Evolutionary conservation across 2,113 vertebrate species (phyloP).

Genomic region (Alces alces): DNA sequence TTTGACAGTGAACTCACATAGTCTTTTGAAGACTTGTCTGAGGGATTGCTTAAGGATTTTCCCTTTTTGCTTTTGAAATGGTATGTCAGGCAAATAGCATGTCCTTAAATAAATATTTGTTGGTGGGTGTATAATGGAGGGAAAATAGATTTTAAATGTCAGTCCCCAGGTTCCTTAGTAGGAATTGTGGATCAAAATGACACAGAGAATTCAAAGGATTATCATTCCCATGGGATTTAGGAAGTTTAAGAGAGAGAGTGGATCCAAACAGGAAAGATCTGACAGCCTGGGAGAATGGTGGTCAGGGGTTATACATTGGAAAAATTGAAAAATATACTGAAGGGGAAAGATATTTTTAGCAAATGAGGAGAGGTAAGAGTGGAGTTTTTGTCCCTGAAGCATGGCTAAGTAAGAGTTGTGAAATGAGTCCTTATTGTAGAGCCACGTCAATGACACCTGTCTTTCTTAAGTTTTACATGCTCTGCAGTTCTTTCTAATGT

Average conservation of each 20-base stretch:
- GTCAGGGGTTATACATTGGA: background rate
- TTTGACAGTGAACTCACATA: background rate
- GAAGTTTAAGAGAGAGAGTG: constrained; percentile 11
- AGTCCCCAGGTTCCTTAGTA: background rate
- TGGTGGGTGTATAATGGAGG: background rate
- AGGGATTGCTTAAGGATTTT: constrained; percentile 24
- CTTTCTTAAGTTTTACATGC: background rate
- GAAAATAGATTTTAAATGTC: constrained; percentile 22
- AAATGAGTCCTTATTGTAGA: background rate
- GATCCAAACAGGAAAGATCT: constrained; percentile 6
- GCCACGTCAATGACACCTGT: background rate
- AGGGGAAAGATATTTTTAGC: background rate
- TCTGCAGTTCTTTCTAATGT: background rate
- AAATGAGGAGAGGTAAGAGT: background rate
- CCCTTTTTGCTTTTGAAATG: constrained; percentile 5
- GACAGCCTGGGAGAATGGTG: background rate
- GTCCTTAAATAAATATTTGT: constrained; percentile 13
- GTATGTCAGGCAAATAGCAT: background rate
- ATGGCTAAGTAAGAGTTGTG: background rate
- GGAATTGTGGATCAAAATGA: constrained; percentile 3
- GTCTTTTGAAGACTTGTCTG: background rate
- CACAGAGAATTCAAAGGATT: background rate
- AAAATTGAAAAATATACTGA: background rate
- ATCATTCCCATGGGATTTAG: background rate
- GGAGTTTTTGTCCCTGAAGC: constrained; percentile 4